Percentiles rank a stretch among this genome's conserved stretches.
Conservation (phyloP, 2,113 vertebrate genomes). For the Micronycteris hirsuta region DNA sequence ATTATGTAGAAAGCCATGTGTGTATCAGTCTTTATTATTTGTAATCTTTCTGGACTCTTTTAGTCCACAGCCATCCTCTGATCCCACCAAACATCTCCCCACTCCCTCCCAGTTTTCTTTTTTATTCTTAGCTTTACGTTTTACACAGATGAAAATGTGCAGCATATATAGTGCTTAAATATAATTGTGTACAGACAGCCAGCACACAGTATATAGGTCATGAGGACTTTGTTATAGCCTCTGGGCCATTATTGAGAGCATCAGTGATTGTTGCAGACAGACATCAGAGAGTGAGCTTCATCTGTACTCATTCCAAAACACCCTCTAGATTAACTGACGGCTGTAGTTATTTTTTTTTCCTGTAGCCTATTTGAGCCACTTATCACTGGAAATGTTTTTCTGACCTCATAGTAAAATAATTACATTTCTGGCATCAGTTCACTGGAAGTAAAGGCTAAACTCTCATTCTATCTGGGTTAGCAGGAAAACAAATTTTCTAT, state of each 20-base stretch:
- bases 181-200: not conserved
- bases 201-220: not conserved
- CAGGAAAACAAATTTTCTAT: conserved; percentile 36
- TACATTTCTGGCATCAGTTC: conserved; percentile 43
- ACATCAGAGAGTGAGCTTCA: not conserved
- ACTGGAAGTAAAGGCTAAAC: conserved; percentile 26
- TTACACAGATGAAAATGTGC: not conserved
- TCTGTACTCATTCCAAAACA: not conserved
- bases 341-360: conserved; percentile 28
- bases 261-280: not conserved
- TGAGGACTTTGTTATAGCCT: not conserved
- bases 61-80: not conserved
- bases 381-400: conserved; percentile 39
- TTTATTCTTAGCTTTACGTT: not conserved
- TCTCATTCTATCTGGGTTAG: conserved; percentile 7
- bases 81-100: not conserved
- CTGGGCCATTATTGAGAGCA: not conserved
- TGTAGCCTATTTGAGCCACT: conserved; percentile 16
- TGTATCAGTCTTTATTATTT: not conserved
- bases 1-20: conserved; percentile 3
- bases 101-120: not conserved
- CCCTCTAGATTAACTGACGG: not conserved
- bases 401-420: conserved; percentile 44
- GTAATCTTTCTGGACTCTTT: not conserved
- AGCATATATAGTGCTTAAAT: not conserved